Conservation (phyloP, 2,113 vertebrate genomes). For the Chroicocephalus ridibundus region DNA sequence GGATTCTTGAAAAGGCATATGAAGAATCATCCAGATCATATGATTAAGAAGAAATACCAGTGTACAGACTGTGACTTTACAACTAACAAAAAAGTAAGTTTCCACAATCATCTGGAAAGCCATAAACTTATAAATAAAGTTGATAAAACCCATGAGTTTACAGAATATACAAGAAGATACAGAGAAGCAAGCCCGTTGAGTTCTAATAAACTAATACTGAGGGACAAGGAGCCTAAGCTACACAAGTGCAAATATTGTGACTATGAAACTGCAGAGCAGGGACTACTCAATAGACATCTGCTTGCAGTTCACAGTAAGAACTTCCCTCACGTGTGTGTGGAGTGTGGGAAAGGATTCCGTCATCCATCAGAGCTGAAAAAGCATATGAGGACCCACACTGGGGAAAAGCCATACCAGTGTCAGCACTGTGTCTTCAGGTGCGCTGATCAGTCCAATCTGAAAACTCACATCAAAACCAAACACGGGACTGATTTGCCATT, state of each 20-base stretch:
- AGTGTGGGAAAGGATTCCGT: slow-evolving; percentile 97
- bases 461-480: slow-evolving; percentile 99
- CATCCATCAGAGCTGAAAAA: slow-evolving; percentile 99
- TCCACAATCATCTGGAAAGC: slow-evolving; percentile 98
- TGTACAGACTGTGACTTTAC: slow-evolving; percentile 99
- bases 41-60: slow-evolving; percentile 98
- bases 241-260: slow-evolving; percentile 99
- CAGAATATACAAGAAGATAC: slow-evolving; percentile 93
- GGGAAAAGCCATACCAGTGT: slow-evolving; percentile 98
- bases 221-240: slow-evolving; percentile 94
- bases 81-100: slow-evolving; percentile 98
- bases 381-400: slow-evolving; percentile 98
- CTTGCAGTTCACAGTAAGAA: slow-evolving; percentile 97
- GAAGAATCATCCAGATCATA: slow-evolving; percentile 99
- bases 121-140: slow-evolving; percentile 95
- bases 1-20: slow-evolving; percentile 99
- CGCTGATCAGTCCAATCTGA: slow-evolving; percentile 97
- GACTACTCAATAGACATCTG: slow-evolving; percentile 94
- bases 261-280: slow-evolving; percentile 97
- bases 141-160: slow-evolving; percentile 86
- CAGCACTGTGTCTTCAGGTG: slow-evolving; percentile 96
- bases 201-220: slow-evolving; percentile 96
- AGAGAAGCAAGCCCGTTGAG: slow-evolving; percentile 93
- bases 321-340: slow-evolving; percentile 96
- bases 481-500: slow-evolving; percentile 92